These are phyloP conservation scores for Dorcus parallelipipedus DNA, from an alignment of 2,888 invertebrate species.

Conservation along the genomic window DNA sequence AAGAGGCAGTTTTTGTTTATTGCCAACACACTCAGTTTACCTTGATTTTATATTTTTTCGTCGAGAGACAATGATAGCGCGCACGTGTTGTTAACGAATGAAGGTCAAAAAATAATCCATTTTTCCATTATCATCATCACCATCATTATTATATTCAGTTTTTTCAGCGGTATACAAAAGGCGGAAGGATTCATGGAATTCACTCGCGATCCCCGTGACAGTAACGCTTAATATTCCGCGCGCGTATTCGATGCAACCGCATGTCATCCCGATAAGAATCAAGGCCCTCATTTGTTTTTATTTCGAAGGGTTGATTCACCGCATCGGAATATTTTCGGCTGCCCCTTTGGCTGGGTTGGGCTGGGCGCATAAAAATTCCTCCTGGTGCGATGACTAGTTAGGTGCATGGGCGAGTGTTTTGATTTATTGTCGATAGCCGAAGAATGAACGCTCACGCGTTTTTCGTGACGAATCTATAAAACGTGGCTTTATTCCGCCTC, in stretches of 20 bases:
- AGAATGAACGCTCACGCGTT: not conserved
- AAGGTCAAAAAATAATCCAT: not conserved
- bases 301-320: not conserved
- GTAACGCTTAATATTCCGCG: not conserved
- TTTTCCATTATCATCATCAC: too few species aligned
- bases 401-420: too few species aligned
- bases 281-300: constrained; percentile 2
- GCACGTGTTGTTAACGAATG: not conserved
- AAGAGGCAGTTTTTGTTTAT: too few species aligned
- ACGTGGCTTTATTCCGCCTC: not conserved
- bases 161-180: not conserved
- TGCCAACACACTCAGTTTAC: too few species aligned
- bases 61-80: too few species aligned
- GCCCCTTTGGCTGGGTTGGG: not conserved
- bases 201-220: too few species aligned
- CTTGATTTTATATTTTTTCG: too few species aligned
- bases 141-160: not conserved
- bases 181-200: constrained; percentile 1
- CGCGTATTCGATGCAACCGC: not conserved
- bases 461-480: not conserved
- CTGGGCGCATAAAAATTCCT: not conserved
- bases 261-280: not conserved
- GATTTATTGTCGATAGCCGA: not conserved
- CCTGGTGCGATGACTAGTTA: not conserved
- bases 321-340: not conserved